These are phyloP conservation scores for Neelides sp. DNA, from an alignment of 1,140 invertebrate species.

Conservation along the genomic window DNA sequence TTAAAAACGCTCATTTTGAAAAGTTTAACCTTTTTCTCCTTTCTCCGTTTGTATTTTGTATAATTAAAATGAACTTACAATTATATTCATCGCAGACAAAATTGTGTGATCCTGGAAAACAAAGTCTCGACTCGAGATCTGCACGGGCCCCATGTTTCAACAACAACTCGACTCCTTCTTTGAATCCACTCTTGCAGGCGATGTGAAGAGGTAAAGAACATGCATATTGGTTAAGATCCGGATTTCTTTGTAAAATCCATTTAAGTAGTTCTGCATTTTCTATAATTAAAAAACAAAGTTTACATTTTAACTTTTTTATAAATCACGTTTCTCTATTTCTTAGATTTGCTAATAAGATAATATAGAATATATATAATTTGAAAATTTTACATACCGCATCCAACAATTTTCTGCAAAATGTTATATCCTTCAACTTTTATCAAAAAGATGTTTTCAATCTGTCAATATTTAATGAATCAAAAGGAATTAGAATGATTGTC, in stretches of 20 bases:
- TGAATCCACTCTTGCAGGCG: constrained; percentile 53
- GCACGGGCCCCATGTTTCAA: constrained; percentile 40
- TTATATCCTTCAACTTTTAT: constrained; percentile 59
- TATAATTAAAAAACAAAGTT: neutral
- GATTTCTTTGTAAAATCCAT: constrained; percentile 39
- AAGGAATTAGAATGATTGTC: neutral
- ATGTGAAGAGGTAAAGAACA: constrained; percentile 60
- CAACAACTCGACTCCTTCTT: constrained; percentile 40
- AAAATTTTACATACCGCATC: too few species aligned
- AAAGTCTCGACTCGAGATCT: constrained; percentile 43
- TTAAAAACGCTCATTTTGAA: neutral
- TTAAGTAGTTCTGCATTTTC: too few species aligned
- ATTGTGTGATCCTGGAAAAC: constrained; percentile 55
- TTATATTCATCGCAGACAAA: constrained; percentile 52
- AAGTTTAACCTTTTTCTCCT: constrained; percentile 1
- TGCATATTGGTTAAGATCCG: constrained; percentile 54
- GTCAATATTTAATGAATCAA: constrained; percentile 14
- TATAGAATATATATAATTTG: too few species aligned
- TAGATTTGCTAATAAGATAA: too few species aligned
- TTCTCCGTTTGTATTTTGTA: neutral
- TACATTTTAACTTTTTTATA: constrained; percentile 34
- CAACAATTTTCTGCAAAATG: constrained; percentile 55
- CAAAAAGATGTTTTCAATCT: constrained; percentile 55
- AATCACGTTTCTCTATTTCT: constrained; percentile 53
- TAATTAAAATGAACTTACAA: constrained; percentile 18